These are phyloP conservation scores for Microcebus griseorufus DNA, from an alignment of 2,113 vertebrate species.

Conservation along the genomic window DNA sequence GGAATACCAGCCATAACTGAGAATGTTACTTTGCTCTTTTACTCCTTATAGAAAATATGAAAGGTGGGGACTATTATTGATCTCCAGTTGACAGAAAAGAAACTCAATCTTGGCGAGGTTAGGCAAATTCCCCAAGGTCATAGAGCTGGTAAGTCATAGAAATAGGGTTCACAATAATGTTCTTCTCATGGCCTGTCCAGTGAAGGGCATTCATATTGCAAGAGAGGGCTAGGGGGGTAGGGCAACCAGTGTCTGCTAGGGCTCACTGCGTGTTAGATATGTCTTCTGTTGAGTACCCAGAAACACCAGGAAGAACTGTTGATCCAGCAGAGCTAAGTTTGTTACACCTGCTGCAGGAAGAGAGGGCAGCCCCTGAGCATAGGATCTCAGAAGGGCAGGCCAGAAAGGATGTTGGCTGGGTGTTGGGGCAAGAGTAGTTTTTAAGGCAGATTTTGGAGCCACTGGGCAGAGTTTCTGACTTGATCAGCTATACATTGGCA, in stretches of 20 bases:
- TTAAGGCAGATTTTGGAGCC: not conserved
- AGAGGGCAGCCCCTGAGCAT: not conserved
- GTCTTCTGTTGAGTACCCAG: not conserved
- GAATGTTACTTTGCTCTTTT: not conserved
- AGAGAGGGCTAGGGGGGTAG: not conserved
- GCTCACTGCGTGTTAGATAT: not conserved
- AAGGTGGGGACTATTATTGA: not conserved
- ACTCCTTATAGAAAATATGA: not conserved
- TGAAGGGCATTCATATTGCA: not conserved
- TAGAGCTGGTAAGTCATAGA: not conserved
- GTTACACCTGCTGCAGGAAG: not conserved
- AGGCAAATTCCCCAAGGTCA: not conserved
- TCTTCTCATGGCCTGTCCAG: accelerated
- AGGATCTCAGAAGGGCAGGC: not conserved
- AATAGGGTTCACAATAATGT: not conserved
- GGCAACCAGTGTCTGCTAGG: not conserved
- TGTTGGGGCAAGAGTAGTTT: too few relatives aligned
- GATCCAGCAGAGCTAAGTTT: not conserved
- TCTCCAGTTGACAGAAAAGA: not conserved
- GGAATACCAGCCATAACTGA: not conserved
- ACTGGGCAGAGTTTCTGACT: not conserved
- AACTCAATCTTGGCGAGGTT: not conserved
- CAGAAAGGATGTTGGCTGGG: not conserved
- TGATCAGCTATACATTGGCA: not conserved
- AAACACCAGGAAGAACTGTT: not conserved